Base-by-base conservation (phyloP, 2,888 invertebrate genomes). In the Eupsilia transversa region DNA sequence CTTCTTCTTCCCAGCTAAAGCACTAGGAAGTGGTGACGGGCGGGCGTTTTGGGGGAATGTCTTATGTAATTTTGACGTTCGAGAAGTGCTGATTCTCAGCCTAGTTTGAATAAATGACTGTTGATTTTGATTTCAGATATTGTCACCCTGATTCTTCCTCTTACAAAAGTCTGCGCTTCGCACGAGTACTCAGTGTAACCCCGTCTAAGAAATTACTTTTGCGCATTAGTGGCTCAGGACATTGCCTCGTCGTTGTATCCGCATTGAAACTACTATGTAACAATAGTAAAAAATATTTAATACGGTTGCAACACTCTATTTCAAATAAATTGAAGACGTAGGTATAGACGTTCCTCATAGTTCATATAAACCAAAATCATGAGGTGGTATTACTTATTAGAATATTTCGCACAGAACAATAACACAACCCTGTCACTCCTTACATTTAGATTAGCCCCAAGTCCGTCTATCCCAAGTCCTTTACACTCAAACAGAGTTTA, bases 401-500 rank as follows among this genome's bases (percentile, higher is more conserved):
- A 30, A 30, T 30, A 57, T 57, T 38, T 17, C 17, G n/a, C 30
- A 38, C 30, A n/a, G 9, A 27, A 49, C 2, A 33, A 14, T 23
- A 52, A 30, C 14, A 52, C 33, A 14, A 33, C 9, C n/a, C n/a
- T 63, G 4, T 0, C 9, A 12, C 5, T 30, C 20, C 60, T 23
- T 49, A 56, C n/a, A 23, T 63, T 27, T 30, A 38, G 10, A 75
- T 38, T 7, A 46, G 0, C 63, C 30, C 27, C n/a, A 20, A 46
- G n/a, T 57, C 60, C 30, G 14, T 30, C 49, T 35, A 46, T 43
- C 27, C n/a, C 46, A 46, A 49, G 20, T 49, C 72, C 12, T 59
- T 67, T 3, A 7, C 66, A 4, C 49, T 20, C 46, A 73, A 69
- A 61, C 61, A 82, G 61, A 76, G 35, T 69, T 41, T 12, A 60